phyloP scores from a whole-genome alignment of 2,113 vertebrate species.

The Eulemur rufifrons region DNA sequence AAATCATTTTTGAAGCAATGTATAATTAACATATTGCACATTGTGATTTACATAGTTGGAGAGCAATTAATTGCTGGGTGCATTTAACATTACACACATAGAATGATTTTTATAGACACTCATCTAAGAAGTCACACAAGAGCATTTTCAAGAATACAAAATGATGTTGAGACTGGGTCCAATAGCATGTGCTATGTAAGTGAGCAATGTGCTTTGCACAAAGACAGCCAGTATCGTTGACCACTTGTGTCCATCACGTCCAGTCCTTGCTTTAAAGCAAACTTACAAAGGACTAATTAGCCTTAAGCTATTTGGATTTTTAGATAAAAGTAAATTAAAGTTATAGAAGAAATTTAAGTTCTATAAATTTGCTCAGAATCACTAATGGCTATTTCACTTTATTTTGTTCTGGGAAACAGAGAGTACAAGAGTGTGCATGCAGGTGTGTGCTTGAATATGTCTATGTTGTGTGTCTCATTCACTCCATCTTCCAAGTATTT shows the following conservation, averaged over 20 bases:
- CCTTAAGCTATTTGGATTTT: background rate
- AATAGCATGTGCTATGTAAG: background rate
- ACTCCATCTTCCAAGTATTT: background rate
- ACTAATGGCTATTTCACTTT: background rate
- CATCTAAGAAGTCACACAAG: background rate
- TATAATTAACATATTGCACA: constrained; percentile 48
- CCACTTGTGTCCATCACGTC: background rate
- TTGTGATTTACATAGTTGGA: constrained; percentile 47
- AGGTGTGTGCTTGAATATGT: background rate
- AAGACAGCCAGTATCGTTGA: background rate
- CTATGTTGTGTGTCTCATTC: fast-evolving
- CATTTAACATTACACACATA: background rate
- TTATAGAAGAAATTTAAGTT: background rate
- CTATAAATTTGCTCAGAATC: background rate
- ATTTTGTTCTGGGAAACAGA: background rate
- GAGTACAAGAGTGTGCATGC: fast-evolving
- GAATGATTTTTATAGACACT: background rate
- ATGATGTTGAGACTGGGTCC: background rate
- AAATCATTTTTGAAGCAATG: constrained; percentile 32
- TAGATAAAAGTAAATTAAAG: background rate
- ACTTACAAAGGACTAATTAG: background rate
- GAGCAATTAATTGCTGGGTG: constrained; percentile 29
- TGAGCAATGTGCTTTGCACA: background rate
- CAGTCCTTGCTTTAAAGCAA: background rate
- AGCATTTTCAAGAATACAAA: background rate